Evolutionary conservation across 2,113 vertebrate species (phyloP).

Genomic region (Rhynchopsitta pachyrhyncha): DNA sequence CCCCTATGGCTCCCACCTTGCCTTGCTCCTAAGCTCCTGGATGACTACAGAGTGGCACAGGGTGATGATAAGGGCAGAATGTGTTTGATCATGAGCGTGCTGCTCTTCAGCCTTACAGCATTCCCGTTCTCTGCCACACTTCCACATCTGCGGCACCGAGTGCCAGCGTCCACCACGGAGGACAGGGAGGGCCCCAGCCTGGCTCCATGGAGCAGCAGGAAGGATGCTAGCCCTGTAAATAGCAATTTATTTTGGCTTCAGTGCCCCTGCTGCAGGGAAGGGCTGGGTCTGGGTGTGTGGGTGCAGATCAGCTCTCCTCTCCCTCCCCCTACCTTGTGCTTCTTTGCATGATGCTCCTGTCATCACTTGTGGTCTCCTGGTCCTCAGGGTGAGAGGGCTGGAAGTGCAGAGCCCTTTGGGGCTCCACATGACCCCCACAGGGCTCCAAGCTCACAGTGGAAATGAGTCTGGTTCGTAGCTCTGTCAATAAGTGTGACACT

Average conservation of each 20-base stretch:
- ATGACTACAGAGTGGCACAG: background rate
- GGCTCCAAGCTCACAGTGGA: background rate
- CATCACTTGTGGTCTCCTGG: background rate
- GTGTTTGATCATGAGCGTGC: accelerated
- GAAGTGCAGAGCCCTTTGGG: background rate
- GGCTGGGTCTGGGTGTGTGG: background rate
- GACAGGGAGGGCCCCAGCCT: background rate
- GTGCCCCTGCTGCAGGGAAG: background rate
- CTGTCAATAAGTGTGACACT: accelerated
- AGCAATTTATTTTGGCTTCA: slow-evolving; percentile 28
- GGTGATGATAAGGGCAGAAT: background rate
- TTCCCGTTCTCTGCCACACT: background rate
- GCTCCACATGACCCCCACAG: accelerated
- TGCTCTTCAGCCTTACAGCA: background rate
- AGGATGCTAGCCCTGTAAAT: background rate
- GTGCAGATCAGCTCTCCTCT: background rate
- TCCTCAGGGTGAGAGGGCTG: background rate
- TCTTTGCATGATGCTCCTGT: background rate
- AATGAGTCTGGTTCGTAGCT: background rate
- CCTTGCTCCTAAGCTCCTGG: background rate
- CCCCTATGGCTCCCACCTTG: background rate
- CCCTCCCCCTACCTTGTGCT: background rate
- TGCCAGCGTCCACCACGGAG: background rate
- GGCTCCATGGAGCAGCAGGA: background rate
- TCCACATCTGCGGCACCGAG: background rate